Conservation (phyloP, 2,113 vertebrate species). For the Hemicordylus capensis region DNA sequence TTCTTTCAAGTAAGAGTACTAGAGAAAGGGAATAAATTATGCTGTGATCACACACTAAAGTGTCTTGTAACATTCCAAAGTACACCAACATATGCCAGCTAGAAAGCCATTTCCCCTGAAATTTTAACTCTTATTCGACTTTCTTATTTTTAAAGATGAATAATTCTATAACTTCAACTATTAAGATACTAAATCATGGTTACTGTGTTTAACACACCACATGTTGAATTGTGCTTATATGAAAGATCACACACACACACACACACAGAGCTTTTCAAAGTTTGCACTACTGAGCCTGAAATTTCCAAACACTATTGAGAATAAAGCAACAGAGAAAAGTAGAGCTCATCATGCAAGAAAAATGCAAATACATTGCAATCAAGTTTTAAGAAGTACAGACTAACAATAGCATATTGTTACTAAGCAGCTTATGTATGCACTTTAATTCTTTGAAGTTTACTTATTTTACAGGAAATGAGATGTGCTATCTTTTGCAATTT, state of each 20-base stretch:
- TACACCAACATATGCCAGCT: conserved; percentile 10
- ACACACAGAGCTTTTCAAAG: conserved; percentile 24
- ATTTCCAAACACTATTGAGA: conserved; percentile 32
- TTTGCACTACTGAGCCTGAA: conserved; percentile 3
- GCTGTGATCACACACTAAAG: neutral
- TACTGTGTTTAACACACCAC: conserved; percentile 25
- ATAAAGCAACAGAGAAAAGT: conserved; percentile 17
- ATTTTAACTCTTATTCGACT: neutral
- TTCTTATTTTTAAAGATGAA: conserved; percentile 14
- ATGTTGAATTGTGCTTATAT: neutral
- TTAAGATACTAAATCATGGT: conserved; percentile 21
- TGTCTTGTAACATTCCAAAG: conserved; percentile 17
- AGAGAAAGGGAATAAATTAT: neutral
- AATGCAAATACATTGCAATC: neutral
- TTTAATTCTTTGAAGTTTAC: conserved; percentile 7
- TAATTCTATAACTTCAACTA: neutral
- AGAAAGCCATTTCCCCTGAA: neutral
- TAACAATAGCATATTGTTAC: conserved; percentile 24
- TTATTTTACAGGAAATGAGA: neutral
- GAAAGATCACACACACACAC: neutral
- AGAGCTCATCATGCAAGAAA: neutral
- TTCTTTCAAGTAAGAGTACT: conserved; percentile 6
- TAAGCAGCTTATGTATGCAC: neutral
- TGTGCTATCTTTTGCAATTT: conserved; percentile 5
- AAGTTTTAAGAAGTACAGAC: neutral